These are phyloP conservation scores for Caenorhabditis briggsae DNA, from an alignment of 1,140 invertebrate genomes.

Conservation along the genomic window DNA sequence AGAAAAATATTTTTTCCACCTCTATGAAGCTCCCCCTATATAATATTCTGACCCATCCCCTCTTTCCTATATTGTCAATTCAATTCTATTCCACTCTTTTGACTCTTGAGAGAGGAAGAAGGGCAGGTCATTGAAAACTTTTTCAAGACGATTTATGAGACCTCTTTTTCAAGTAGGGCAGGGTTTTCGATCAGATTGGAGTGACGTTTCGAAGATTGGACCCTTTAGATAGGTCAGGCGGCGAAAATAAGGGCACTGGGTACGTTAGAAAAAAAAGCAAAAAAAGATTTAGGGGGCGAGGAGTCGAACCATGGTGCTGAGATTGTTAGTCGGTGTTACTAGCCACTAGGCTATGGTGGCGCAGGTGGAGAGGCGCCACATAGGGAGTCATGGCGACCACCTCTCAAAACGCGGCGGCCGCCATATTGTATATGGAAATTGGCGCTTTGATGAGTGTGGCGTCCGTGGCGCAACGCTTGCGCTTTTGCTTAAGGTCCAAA, in stretches of 20 bases:
- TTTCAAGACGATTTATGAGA: conserved; percentile 33
- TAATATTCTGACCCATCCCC: conserved; percentile 3
- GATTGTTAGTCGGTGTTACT: too few relatives aligned
- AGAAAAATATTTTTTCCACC: not conserved
- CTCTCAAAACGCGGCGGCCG: not conserved
- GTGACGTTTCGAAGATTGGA: not conserved
- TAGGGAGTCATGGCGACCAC: not conserved
- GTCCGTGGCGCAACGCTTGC: not conserved
- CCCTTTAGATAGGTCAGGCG: not conserved
- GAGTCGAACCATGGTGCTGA: too few relatives aligned
- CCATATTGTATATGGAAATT: not conserved
- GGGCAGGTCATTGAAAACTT: conserved; percentile 22
- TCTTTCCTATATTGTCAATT: conserved; percentile 32
- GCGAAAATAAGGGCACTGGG: not conserved
- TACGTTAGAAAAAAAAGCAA: too few relatives aligned
- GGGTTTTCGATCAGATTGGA: conserved; percentile 15
- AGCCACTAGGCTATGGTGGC: too few relatives aligned
- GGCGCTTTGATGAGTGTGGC: not conserved
- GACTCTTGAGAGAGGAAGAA: not conserved
- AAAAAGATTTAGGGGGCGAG: too few relatives aligned
- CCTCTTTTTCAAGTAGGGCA: not conserved
- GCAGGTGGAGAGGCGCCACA: too few relatives aligned
- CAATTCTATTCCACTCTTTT: conserved; percentile 52
- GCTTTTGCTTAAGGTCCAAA: not conserved
- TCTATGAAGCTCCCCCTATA: not conserved